phyloP scores from a whole-genome alignment of 1,140 invertebrate genomes.

The Drosophila eugracilis region DNA sequence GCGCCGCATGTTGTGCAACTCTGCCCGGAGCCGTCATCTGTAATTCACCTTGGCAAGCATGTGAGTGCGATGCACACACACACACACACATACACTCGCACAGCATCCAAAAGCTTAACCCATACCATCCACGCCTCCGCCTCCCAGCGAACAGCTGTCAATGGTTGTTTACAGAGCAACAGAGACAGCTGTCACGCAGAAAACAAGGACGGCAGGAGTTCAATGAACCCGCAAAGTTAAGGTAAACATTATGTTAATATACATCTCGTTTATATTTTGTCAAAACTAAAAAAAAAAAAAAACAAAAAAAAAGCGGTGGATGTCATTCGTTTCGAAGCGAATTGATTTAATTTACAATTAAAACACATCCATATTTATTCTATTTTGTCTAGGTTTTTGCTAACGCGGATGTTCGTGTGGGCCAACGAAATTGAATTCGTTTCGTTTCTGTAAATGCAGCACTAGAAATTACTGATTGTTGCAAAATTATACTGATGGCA shows the following conservation, averaged over 20 bases:
- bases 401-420: conserved; percentile 1
- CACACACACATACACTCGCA: neutral
- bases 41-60: conserved; percentile 39
- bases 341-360: conserved; percentile 21
- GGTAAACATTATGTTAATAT: conserved; percentile 8
- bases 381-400: conserved; percentile 1
- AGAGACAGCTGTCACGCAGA: conserved; percentile 3
- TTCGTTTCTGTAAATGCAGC: conserved; percentile 16
- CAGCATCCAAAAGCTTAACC: neutral
- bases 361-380: conserved; percentile 16
- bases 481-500: conserved; percentile 24
- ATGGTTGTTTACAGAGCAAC: conserved; percentile 18
- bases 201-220: neutral
- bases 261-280: conserved; percentile 18
- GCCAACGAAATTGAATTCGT: conserved; percentile 10
- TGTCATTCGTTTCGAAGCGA: conserved; percentile 4
- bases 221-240: conserved; percentile 22
- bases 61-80: conserved; percentile 1
- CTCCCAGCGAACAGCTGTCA: conserved; percentile 30
- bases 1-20: conserved; percentile 43
- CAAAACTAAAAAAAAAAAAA: neutral
- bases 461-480: conserved; percentile 11
- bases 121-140: neutral
- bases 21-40: conserved; percentile 25
- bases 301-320: neutral